A percentile compares a stretch with the other conserved stretches of the same genome.
Conservation (phyloP, 2,797 vertebrate genomes). For the Sebastes taczanowskii region DNA sequence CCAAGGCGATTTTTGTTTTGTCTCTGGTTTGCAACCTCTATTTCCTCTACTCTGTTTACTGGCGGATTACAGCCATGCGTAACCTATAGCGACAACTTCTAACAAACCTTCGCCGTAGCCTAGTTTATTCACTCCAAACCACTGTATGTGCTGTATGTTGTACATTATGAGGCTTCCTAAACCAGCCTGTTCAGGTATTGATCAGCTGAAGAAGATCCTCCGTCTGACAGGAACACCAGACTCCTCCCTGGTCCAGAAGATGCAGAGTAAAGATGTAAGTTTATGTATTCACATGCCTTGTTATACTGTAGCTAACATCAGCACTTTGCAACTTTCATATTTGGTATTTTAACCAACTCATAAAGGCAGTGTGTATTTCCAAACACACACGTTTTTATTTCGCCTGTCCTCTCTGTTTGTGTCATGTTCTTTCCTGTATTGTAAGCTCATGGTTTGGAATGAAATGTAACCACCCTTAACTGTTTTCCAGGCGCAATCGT, state of each 20-base stretch:
- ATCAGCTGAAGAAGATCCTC: conserved; percentile 86
- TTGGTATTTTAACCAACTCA: background rate
- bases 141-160: background rate
- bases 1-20: too few species aligned
- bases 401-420: background rate
- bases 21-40: too few species aligned
- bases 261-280: conserved; percentile 87
- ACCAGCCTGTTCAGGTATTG: conserved; percentile 78
- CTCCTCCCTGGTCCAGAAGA: conserved; percentile 80
- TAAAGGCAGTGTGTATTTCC: background rate
- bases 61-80: too few species aligned
- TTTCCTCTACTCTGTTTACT: too few species aligned
- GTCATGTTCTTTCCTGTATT: background rate
- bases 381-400: background rate
- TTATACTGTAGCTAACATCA: background rate
- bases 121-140: too few species aligned
- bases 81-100: too few species aligned
- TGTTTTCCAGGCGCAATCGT: conserved; percentile 82
- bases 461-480: background rate
- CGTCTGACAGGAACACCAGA: conserved; percentile 82
- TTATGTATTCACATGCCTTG: background rate
- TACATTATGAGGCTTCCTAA: conserved; percentile 44
- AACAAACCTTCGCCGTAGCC: too few species aligned
- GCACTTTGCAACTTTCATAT: background rate
- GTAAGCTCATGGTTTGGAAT: background rate